Base-by-base conservation (phyloP, 2,113 vertebrate species). In the Caranx ignobilis region DNA sequence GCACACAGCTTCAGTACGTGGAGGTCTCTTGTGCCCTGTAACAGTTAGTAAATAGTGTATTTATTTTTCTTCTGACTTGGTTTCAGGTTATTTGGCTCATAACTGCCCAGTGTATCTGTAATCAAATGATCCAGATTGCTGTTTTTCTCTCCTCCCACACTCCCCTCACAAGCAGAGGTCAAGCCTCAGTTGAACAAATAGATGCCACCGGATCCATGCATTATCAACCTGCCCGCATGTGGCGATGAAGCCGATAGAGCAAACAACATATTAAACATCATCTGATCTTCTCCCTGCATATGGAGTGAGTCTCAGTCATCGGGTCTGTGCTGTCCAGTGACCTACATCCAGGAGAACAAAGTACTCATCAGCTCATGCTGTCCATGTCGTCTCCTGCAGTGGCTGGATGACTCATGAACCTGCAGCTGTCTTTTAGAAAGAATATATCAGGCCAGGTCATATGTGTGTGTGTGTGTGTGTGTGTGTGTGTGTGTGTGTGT, bases 221-320 rank as follows among this genome's bases (percentile, higher is more conserved):
- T 88, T 69, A 80, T 66, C 62, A 61, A 69, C 16, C 48, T 8
- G 41, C 35, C 62, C 37, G 8, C 63, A 75, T 79, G 78, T 60
- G 56, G 64, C 2, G 34, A 61, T 75, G 55, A 63, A 60, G 68
- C 67, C 35, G 72, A 62, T 41, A 43, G 62, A 72, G 32, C 70
- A 68, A 75, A 67, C 76, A 11, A 18, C 79, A 81, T 86, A 70
- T 84, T 83, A 71, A 79, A 37, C 57, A 32, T 77, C 81, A 89
- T 81, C 68, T 55, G 76, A 88, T 75, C 88, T 72, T 66, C 70
- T 47, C 57, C 34, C n/a, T 88, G 70, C 81, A 86, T 87, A 88
- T 88, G 78, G 47, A 91, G 74, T 37, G 61, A 0, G 37, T 69
- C 50, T 55, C 11, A 69, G 50, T 81, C 88, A 76, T 82, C 74